phyloP scores from a whole-genome alignment of 2,113 vertebrate genomes.

The Ranitomeya imitator region DNA sequence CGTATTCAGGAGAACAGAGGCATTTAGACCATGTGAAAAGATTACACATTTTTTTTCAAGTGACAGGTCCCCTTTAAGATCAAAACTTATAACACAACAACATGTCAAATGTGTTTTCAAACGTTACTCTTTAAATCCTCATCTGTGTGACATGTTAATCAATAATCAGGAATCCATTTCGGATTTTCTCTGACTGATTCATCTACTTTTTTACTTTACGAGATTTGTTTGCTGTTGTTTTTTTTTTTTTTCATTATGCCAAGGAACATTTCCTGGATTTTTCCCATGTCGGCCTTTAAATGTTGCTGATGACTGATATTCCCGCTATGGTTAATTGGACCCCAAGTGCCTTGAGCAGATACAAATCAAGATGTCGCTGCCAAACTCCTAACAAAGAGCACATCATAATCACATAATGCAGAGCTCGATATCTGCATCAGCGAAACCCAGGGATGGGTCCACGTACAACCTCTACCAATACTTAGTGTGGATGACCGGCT shows the following conservation, averaged over 20 bases:
- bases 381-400: conserved; percentile 1
- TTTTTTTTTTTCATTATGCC: background rate
- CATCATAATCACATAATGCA: background rate
- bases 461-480: background rate
- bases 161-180: too few species aligned
- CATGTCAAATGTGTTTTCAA: too few species aligned
- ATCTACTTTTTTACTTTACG: background rate
- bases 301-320: background rate
- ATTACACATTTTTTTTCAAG: too few species aligned
- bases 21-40: too few species aligned
- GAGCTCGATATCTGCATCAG: background rate
- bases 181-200: background rate
- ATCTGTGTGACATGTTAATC: too few species aligned
- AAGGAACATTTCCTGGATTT: background rate
- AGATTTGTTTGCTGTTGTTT: background rate
- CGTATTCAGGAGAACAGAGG: too few species aligned
- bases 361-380: background rate
- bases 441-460: background rate
- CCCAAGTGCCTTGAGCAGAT: background rate
- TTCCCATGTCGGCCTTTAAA: background rate
- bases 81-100: too few species aligned
- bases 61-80: too few species aligned
- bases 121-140: too few species aligned
- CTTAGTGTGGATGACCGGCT: background rate
- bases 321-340: background rate